Base-by-base conservation (phyloP, 2,888 invertebrate species). In the Lasioglossum calceatum region DNA sequence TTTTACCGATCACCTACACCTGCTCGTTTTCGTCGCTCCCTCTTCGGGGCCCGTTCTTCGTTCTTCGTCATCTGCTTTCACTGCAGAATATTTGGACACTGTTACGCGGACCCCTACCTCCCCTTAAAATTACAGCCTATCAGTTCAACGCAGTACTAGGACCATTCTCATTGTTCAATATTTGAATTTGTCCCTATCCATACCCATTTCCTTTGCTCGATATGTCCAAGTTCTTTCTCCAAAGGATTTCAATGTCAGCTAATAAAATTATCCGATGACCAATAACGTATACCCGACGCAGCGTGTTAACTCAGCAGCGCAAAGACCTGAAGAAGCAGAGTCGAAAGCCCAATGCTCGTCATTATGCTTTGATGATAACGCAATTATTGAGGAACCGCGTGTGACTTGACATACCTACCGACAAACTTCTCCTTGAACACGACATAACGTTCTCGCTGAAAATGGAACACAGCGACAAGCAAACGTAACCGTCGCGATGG, bases 1-100 rank as follows among this genome's bases (percentile, higher is more conserved):
- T 85, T 86, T 85, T 76, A 80, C 79, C 85, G 77, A 81, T 86
- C 86, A 27, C 81, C 72, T 27, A 77, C 79, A 70, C 79, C 78
- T 79, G 72, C 44, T 82, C 81, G 32, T 42, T 77, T 44, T 42
- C 54, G 50, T 50, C 61, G 36, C 64, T 7, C 67, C 19, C 8
- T 67, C 36, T 16, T 8, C 19, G 8, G 23, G 23, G 58, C 8
- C n/a, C n/a, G 58, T 58, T 23, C n/a, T n/a, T 58, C 19, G 10
- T 54, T 23, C 12, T 44, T 14, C 44, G 44, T 44, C 44, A 50
- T 50, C 50, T 23, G 8, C 23, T 54, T 23, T 54, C 54, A 54
- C 23, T 54, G 23, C 23, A 54, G 19, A n/a, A 54, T 54, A 23
- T 54, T 54, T 54, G 54, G 54, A 19, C 54, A 54, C 23, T 23